Evolutionary conservation across 2,113 vertebrate genomes (phyloP), one percentile per base, ranked within the genome.

Genomic region (Actinemys pallida): DNA sequence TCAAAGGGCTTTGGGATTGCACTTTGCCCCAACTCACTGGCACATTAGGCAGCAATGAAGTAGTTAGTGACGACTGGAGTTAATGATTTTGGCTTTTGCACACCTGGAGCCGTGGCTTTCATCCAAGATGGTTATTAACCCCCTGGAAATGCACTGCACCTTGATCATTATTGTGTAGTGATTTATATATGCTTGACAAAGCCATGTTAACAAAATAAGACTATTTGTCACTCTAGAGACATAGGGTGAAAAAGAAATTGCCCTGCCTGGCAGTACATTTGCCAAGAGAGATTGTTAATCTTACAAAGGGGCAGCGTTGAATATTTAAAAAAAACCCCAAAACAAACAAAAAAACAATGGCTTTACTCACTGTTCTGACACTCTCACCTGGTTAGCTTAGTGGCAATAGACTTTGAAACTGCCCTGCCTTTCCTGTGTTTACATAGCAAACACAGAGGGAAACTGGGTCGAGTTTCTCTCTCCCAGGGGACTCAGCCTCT

Each of bases 1-100:
- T 53, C 45, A 4, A 39, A 39, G 39, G 19, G 1, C 0, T 0
- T 1, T 2, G n/a, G 2, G 17, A 39, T 0, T 10, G 54, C 3
- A 0, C 11, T 89, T 86, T 25, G 31, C 45, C 10, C 47, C 57
- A 1, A 45, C 6, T 81, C 20, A 29, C 31, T 27, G 4, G 5
- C 72, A 49, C 27, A 47, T 29, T 13, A 59, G 50, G 35, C 1
- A 24, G 16, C 12, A 52, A n/a, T 1, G 22, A 56, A 83, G 22
- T 54, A 56, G 42, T 47, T 47, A 47, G 72, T 27, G 42, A 6
- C 17, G 5, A 29, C 83, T 27, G 86, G 56, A 2, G 5, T 24
- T 57, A 13, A 45, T 83, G 27, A 35, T 12, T 75, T 3, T 52
- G 80, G 81, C 20, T 11, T 35, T 57, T 1, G 59, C 27, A 2